Evolutionary conservation across 2,113 vertebrate species (phyloP), one percentile per base, ranked within the genome.

Genomic region (Murina feae): DNA sequence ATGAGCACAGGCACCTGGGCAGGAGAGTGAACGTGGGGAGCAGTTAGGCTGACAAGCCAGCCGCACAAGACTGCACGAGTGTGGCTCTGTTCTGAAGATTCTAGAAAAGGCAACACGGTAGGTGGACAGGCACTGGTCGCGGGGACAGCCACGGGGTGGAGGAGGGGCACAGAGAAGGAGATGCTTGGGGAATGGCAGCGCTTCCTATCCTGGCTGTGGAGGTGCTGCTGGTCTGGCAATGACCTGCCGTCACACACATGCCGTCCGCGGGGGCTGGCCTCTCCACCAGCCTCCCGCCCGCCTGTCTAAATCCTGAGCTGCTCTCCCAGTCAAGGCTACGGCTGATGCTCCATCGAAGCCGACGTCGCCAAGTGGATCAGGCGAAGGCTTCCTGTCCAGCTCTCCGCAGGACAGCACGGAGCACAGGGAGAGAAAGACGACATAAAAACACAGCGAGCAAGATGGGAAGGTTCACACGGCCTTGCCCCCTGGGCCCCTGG

Each of bases 91-190:
- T 3, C 1, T 9, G 3, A 18, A 30, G n/a, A 9, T 11, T 37
- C 60, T 13, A 25, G 86, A 49, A 49, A 23, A 37, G 51, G 58
- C 44, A 88, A 23, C 58, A 18, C 32, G 17, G 14, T 3, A 12
- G 25, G 16, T 0, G 28, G 53, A 53, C 12, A 25, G 8, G 10
- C 39, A 1, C 8, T 5, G 37, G 37, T 9, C 30, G 4, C 71
- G 30, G 71, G 55, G 79, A 37, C 21, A 63, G 1, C 32, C 16
- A 2, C 0, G 4, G 58, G 1, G 28, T 14, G 1, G 13, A 7
- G 30, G 44, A 10, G 3, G 47, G 32, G 44, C 18, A 8, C 0
- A 0, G 13, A n/a, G n/a, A n/a, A n/a, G 0, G 13, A 44, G 20
- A 9, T 44, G 1, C 25, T 58, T 58, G 44, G 44, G 37, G 8